Evolutionary conservation across 2,797 vertebrate species (phyloP).

Genomic region (Peromyscus melanophrys): DNA sequence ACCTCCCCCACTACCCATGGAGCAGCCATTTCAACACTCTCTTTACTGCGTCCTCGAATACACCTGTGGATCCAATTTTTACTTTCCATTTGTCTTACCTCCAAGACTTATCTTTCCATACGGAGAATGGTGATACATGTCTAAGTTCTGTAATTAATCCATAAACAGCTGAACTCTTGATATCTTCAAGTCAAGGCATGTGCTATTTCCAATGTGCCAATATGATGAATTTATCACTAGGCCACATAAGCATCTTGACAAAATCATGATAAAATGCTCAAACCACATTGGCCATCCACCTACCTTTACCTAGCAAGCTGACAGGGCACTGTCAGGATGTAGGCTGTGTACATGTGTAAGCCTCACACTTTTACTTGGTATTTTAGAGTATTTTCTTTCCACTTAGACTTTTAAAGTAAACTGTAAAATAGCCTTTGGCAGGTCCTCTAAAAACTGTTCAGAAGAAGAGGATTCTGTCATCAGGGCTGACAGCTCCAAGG

Average conservation of each 20-base stretch:
- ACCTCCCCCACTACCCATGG: no score
- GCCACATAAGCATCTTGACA: background rate
- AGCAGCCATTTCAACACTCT: background rate
- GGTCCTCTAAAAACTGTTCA: background rate
- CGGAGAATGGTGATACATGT: background rate
- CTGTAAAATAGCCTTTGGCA: background rate
- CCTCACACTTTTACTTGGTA: background rate
- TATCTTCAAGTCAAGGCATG: background rate
- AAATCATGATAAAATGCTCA: background rate
- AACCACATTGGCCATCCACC: background rate
- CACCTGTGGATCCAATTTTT: constrained; percentile 53
- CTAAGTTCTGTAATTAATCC: background rate
- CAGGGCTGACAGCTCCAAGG: background rate
- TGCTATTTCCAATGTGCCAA: background rate
- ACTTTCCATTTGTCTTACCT: constrained; percentile 52
- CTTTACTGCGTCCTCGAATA: no score
- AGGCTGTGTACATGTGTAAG: background rate
- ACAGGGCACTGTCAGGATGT: background rate
- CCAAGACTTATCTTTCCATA: background rate
- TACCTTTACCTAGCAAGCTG: background rate
- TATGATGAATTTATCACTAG: background rate
- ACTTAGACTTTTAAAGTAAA: background rate
- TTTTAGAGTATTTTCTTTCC: background rate
- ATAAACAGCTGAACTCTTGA: background rate
- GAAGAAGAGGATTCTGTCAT: background rate